Conservation (phyloP, 2,888 invertebrate species). For the Eupithecia insigniata region DNA sequence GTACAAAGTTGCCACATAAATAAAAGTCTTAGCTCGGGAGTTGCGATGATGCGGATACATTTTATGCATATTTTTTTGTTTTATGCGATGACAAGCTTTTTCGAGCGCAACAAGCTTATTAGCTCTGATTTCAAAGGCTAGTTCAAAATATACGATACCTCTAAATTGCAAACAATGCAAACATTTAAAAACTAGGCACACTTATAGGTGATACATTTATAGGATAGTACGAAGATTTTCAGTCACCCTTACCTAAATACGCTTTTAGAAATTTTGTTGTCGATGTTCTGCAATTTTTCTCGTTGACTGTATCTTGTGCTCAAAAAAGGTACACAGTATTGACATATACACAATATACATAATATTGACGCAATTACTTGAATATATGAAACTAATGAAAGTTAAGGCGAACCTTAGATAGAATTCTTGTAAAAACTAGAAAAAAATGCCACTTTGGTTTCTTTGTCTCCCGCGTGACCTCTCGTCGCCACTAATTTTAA, state of each 20-base stretch:
- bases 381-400: neutral
- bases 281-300: neutral
- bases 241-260: too few relatives aligned
- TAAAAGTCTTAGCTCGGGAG: constrained; percentile 58
- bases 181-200: too few relatives aligned
- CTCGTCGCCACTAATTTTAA: constrained; percentile 39
- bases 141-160: too few relatives aligned
- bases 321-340: neutral
- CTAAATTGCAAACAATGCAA: too few relatives aligned
- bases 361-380: constrained; percentile 6
- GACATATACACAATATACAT: too few relatives aligned
- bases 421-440: constrained; percentile 16
- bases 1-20: constrained; percentile 80
- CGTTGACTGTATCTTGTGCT: neutral
- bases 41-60: constrained; percentile 68
- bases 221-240: too few relatives aligned
- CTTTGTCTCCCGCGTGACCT: constrained; percentile 33
- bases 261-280: neutral
- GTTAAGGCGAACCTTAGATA: neutral
- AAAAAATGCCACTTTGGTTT: constrained; percentile 20
- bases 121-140: too few relatives aligned
- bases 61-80: constrained; percentile 55
- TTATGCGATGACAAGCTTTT: neutral
- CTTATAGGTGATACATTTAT: too few relatives aligned
- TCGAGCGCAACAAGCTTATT: neutral